These are phyloP conservation scores for Tribolium castaneum DNA, from an alignment of 1,140 invertebrate species.

Conservation along the genomic window DNA sequence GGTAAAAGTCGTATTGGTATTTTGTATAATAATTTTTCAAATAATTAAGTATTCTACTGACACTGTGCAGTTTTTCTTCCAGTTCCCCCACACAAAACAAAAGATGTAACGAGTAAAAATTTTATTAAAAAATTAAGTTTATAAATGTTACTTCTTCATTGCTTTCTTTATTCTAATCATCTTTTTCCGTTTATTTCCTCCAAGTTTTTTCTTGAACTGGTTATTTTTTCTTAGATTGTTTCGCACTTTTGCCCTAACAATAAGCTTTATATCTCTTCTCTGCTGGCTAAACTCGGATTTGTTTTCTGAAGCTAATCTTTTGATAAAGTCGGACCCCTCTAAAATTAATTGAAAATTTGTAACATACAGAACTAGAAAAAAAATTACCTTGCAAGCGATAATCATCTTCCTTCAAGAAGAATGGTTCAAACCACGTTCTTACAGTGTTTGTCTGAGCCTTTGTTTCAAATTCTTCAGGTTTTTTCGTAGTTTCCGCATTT, in stretches of 20 bases:
- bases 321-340: conserved; percentile 72
- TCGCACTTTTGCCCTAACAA: conserved; percentile 71
- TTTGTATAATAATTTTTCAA: conserved; percentile 58
- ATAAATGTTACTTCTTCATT: conserved; percentile 50
- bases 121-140: background rate
- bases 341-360: conserved; percentile 57
- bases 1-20: conserved; percentile 47
- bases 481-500: conserved; percentile 49
- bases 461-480: conserved; percentile 41
- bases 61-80: background rate
- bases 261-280: conserved; percentile 69
- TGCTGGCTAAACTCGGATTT: conserved; percentile 61
- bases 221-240: conserved; percentile 70
- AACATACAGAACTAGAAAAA: conserved; percentile 28
- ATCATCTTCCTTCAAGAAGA: conserved; percentile 70
- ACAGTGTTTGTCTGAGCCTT: conserved; percentile 51
- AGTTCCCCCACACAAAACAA: background rate
- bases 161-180: conserved; percentile 56
- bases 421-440: conserved; percentile 66
- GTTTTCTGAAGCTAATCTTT: conserved; percentile 56
- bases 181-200: conserved; percentile 55
- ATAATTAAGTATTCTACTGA: conserved; percentile 40
- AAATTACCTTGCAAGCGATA: conserved; percentile 68
- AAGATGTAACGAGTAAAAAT: background rate
- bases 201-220: conserved; percentile 60